Conservation (phyloP, 2,797 vertebrate genomes). For the Enteromius anoplus region DNA sequence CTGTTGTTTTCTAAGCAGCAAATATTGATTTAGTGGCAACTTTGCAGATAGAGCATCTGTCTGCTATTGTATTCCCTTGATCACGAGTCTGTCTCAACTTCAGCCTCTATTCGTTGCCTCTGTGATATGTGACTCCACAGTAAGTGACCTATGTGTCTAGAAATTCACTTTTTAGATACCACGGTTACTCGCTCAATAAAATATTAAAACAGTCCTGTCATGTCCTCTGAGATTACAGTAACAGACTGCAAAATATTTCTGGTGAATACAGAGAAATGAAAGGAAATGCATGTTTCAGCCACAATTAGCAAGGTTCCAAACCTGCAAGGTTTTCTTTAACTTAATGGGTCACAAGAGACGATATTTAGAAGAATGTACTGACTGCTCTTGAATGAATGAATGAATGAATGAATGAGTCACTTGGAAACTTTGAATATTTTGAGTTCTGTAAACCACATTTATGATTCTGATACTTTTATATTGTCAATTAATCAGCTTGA, state of each 20-base stretch:
- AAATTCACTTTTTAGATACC: slow-evolving; percentile 20
- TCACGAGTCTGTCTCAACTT: slow-evolving; percentile 6
- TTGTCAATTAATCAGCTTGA: not conserved
- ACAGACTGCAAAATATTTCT: slow-evolving; percentile 40
- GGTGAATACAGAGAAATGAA: slow-evolving; percentile 37
- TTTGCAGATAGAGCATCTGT: slow-evolving; percentile 25
- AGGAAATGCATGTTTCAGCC: slow-evolving; percentile 28
- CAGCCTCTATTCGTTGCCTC: not conserved
- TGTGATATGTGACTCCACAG: slow-evolving; percentile 18
- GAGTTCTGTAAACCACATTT: not conserved
- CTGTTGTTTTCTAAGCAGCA: slow-evolving; percentile 34
- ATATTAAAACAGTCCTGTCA: not conserved
- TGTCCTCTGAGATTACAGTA: not conserved
- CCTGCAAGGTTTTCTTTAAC: not conserved
- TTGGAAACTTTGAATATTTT: not conserved
- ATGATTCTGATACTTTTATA: not conserved
- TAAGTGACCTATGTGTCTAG: slow-evolving; percentile 25
- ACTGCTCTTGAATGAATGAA: not conserved
- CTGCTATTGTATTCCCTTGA: slow-evolving; percentile 36
- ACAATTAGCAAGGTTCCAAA: slow-evolving; percentile 16
- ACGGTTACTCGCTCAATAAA: not conserved
- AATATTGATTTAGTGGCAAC: slow-evolving; percentile 42
- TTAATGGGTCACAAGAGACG: not conserved
- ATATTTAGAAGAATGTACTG: not conserved
- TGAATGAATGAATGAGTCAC: not conserved